phyloP scores from a whole-genome alignment of 2,113 vertebrate genomes.

The Syngnathus typhle region DNA sequence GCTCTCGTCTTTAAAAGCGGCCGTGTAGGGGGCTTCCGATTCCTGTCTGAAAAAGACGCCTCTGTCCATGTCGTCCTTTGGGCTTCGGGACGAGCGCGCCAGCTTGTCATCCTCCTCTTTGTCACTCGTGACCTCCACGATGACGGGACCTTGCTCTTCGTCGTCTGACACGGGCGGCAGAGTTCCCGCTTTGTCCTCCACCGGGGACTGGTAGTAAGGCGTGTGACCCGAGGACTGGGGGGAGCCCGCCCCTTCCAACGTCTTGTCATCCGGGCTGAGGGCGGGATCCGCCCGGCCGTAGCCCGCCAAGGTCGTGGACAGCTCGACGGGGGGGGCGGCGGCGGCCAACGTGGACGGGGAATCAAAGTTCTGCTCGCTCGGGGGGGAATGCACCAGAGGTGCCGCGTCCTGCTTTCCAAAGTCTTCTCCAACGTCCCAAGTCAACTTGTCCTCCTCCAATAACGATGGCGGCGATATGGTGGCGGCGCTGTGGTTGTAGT shows the following conservation, averaged over 20 bases:
- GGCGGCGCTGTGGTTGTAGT: constrained; percentile 84
- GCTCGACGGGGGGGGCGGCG: constrained; percentile 72
- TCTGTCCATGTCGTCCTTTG: constrained; percentile 57
- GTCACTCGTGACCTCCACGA: constrained; percentile 82
- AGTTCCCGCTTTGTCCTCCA: constrained; percentile 80
- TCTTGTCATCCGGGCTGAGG: constrained; percentile 86
- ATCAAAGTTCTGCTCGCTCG: constrained; percentile 80
- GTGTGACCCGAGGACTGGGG: constrained; percentile 94
- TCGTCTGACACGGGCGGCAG: constrained; percentile 68
- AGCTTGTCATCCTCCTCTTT: constrained; percentile 81
- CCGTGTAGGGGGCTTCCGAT: constrained; percentile 72
- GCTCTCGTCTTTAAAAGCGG: constrained; percentile 86
- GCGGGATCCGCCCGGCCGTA: constrained; percentile 69
- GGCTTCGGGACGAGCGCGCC: constrained; percentile 74
- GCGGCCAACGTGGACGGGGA: constrained; percentile 76
- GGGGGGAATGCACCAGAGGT: constrained; percentile 82
- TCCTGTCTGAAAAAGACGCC: constrained; percentile 66
- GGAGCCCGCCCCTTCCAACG: constrained; percentile 82
- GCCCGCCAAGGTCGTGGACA: constrained; percentile 63
- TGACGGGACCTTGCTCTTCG: constrained; percentile 68
- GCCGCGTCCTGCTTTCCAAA: constrained; percentile 58
- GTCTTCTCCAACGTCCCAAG: constrained; percentile 29
- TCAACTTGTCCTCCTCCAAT: constrained; percentile 82
- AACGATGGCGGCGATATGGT: constrained; percentile 89
- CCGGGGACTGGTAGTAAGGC: constrained; percentile 94